Evolutionary conservation across 2,797 vertebrate genomes (phyloP), one percentile per base, ranked within the genome.

Genomic region (Trichosurus vulpecula): DNA sequence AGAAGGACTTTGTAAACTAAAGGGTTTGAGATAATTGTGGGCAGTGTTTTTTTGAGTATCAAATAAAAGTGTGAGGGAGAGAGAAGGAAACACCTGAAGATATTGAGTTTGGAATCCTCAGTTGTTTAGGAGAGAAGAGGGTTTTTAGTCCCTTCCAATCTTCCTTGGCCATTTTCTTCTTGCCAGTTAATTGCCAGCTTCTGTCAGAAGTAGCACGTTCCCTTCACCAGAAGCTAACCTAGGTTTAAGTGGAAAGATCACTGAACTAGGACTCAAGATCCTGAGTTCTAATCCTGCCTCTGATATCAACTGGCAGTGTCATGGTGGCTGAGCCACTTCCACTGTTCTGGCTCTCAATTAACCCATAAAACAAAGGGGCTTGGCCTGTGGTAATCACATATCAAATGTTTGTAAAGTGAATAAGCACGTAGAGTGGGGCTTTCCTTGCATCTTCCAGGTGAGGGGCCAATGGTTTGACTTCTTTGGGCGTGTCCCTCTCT

Each of bases 351-450:
- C 41, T 81, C 66, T 41, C n/a, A 81, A 8, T n/a, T 14, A 66
- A 25, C 3, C 41, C n/a, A 47, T 81, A 81, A 25, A 81, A 41
- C 3, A 31, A 81, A 81, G 6, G 41, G 16, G n/a, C 66, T 74
- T 74, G n/a, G n/a, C 35, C n/a, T 2, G 2, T 22, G 16, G 6
- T 6, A 22, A 74, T 14, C 66, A 41, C 35, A 6, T 41, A n/a
- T 35, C 31, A 66, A 19, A n/a, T n/a, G n/a, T 41, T 74, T 22
- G 74, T 41, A 41, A n/a, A 74, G 25, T 81, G 66, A 47, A 81
- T 81, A n/a, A 41, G 19, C 22, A 25, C 0, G 0, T 0, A 41
- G n/a, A 22, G 0, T 81, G n/a, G 19, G n/a, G 19, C 19, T 81
- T 74, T 47, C n/a, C n/a, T 25, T 25, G 19, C 61, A 14, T 66